Base-by-base conservation (phyloP, 2,888 invertebrate species). In the Lagria hirta region DNA sequence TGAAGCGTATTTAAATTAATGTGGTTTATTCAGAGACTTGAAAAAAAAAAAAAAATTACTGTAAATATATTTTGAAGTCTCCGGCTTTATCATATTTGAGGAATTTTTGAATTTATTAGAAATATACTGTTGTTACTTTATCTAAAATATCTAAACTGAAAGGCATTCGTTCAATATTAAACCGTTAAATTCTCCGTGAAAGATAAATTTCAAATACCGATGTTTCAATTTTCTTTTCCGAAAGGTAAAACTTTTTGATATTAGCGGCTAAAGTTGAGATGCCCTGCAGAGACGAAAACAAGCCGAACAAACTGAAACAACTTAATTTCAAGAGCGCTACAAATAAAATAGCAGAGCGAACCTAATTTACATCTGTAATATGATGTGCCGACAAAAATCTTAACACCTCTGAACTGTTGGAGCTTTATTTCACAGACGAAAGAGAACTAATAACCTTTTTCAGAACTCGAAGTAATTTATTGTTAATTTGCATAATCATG, bases 191-290 rank as follows among this genome's bases (percentile, higher is more conserved):
- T n/a, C n/a, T n/a, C n/a, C n/a, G n/a, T n/a, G n/a, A n/a, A n/a
- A n/a, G n/a, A n/a, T n/a, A n/a, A n/a, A n/a, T n/a, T n/a, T 18
- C 18, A 5, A 18, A 18, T 18, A 18, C 10, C 32, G 11, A 10
- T 32, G 33, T 38, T 44, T 44, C 44, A 44, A 44, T 44, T 44
- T 44, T 34, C 44, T n/a, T n/a, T n/a, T n/a, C n/a, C n/a, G n/a
- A n/a, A n/a, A n/a, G n/a, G 14, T 23, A 37, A 37, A 37, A 32
- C 13, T 30, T 43, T 13, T 26, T 35, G 23, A 26, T 27, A 16
- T 20, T 22, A 27, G 21, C 16, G 36, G 17, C 29, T 35, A 29
- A 36, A 43, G 28, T 43, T 18, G 29, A 35, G 43, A 43, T 43
- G 36, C 30, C 35, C 35, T 34, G 43, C 32, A 27, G 43, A 42